Conservation (phyloP, 1,140 invertebrate genomes). For the Drosophila ohnishii region DNA sequence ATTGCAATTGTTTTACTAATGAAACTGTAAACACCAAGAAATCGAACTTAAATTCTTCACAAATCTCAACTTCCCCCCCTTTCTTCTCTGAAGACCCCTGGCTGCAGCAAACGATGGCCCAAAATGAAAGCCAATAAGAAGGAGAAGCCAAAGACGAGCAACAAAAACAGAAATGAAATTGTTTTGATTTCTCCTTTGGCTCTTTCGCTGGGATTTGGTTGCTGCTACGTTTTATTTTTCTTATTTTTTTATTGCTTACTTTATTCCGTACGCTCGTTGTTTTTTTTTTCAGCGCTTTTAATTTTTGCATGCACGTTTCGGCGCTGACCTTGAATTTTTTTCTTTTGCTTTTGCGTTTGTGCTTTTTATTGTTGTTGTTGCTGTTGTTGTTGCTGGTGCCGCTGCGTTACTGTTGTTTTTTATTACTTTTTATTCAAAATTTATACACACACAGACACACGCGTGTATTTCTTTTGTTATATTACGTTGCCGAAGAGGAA, state of each 20-base stretch:
- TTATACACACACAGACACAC: constrained; percentile 19
- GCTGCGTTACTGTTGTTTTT: constrained; percentile 57
- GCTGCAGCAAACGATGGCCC: constrained; percentile 10
- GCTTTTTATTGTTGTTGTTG: constrained; percentile 33
- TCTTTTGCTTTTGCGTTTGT: constrained; percentile 68
- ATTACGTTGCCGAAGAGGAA: constrained; percentile 77
- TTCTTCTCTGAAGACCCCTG: neutral
- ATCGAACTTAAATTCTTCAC: neutral
- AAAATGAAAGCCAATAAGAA: constrained; percentile 28
- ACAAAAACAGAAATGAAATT: constrained; percentile 26
- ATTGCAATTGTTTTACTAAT: neutral
- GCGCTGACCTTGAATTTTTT: constrained; percentile 80
- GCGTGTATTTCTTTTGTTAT: constrained; percentile 55
- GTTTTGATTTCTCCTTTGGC: constrained; percentile 64
- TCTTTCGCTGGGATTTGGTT: constrained; percentile 51
- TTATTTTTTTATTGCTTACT: constrained; percentile 48
- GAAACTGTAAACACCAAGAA: neutral
- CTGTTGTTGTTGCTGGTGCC: constrained; percentile 9
- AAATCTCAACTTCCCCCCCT: constrained; percentile 1
- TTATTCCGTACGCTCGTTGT: constrained; percentile 53
- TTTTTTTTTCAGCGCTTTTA: constrained; percentile 63
- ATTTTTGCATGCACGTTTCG: constrained; percentile 81
- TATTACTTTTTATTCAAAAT: constrained; percentile 59
- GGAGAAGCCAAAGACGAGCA: constrained; percentile 15
- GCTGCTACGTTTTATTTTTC: constrained; percentile 10